A percentile compares a stretch with the other conserved stretches of the same genome.
phyloP scores from a whole-genome alignment of 2,113 vertebrate species.

The Brevimyrus niger region DNA sequence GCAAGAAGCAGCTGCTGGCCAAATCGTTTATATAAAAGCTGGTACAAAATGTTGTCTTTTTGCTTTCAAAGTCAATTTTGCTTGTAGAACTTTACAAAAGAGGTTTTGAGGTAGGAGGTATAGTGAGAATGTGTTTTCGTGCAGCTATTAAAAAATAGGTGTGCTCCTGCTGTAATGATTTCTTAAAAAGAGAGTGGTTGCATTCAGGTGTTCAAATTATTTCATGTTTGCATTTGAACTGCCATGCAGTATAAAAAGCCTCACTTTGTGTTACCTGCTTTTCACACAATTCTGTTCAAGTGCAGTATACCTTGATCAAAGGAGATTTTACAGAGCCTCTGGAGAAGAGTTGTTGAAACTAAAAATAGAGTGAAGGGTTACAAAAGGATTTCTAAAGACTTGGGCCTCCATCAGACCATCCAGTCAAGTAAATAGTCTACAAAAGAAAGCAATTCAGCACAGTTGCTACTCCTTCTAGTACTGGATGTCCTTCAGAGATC shows the following conservation, averaged over 20 bases:
- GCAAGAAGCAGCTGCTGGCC: not conserved
- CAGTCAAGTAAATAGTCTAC: not conserved
- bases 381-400: conserved; percentile 2
- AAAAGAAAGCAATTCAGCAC: not conserved
- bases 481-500: not conserved
- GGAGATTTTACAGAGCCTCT: not conserved
- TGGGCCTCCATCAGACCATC: not conserved
- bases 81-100: not conserved
- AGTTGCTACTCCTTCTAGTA: not conserved
- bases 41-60: not conserved
- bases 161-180: not conserved
- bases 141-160: not conserved
- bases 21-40: not conserved
- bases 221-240: not conserved
- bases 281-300: not conserved
- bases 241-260: not conserved
- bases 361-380: not conserved
- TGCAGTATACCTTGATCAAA: not conserved
- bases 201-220: not conserved
- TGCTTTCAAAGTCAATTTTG: not conserved
- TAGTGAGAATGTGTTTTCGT: not conserved
- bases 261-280: not conserved
- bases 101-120: not conserved
- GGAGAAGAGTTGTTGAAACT: not conserved
- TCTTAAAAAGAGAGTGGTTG: not conserved